Percentiles rank a stretch among this genome's conserved stretches.
phyloP scores from a whole-genome alignment of 2,797 vertebrate species.

The Cirrhinus molitorella region DNA sequence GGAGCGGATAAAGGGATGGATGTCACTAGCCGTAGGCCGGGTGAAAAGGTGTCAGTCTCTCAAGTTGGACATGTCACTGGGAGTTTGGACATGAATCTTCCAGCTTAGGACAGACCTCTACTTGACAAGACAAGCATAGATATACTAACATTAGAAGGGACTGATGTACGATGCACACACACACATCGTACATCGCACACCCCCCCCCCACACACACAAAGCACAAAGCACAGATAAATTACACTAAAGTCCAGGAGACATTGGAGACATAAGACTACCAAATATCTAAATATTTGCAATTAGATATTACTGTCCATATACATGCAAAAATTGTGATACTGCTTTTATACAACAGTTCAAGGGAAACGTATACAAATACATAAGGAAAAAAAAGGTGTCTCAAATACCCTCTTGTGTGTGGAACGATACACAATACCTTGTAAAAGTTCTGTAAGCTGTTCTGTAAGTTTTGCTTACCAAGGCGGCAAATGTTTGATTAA shows the following conservation, averaged over 20 bases:
- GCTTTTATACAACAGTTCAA: not conserved
- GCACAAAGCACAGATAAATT: not conserved
- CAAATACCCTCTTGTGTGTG: not conserved
- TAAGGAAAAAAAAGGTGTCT: not conserved
- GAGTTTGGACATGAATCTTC: constrained; percentile 35
- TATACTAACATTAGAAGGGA: not conserved
- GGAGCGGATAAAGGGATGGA: constrained; percentile 18
- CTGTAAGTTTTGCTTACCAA: not conserved
- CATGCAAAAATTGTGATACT: not conserved
- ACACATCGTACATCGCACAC: no score
- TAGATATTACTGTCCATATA: not conserved
- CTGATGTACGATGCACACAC: not conserved
- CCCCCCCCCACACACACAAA: no score
- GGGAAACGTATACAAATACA: not conserved
- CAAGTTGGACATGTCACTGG: constrained; percentile 34
- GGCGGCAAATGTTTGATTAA: not conserved
- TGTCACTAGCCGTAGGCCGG: constrained; percentile 49
- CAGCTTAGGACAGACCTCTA: constrained; percentile 2
- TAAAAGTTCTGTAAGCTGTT: not conserved
- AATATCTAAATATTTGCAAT: not conserved
- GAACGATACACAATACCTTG: not conserved
- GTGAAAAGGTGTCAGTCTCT: constrained; percentile 52
- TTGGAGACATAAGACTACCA: not conserved
- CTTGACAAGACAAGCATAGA: constrained; percentile 29
- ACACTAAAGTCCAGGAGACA: not conserved